These are phyloP conservation scores for Aphis gossypii DNA, from an alignment of 1,140 invertebrate genomes.

Conservation along the genomic window DNA sequence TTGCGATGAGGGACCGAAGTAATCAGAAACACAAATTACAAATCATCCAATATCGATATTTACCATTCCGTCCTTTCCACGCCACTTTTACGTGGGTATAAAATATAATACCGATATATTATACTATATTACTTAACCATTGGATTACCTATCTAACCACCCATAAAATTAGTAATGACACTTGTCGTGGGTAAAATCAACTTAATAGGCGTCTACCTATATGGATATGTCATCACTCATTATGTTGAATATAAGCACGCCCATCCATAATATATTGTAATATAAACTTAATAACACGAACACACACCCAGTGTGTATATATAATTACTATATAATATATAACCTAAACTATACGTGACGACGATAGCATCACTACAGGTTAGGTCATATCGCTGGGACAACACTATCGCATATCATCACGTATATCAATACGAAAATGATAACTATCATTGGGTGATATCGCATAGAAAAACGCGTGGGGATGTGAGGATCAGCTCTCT, in stretches of 20 bases:
- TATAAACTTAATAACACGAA: not conserved
- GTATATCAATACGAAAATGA: not conserved
- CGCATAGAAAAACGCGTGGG: not conserved
- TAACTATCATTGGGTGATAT: not conserved
- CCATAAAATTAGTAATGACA: not conserved
- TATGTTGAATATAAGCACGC: not conserved
- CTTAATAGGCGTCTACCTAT: not conserved
- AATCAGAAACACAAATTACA: constrained; percentile 11
- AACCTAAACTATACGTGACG: not conserved
- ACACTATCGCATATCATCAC: not conserved
- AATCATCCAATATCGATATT: not conserved
- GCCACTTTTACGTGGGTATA: not conserved
- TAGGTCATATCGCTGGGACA: not conserved
- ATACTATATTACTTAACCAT: not conserved
- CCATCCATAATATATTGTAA: not conserved
- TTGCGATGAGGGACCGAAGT: not conserved
- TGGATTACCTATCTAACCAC: not conserved
- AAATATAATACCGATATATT: not conserved
- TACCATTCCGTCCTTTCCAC: not conserved
- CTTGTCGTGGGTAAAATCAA: not conserved
- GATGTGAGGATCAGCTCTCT: not conserved
- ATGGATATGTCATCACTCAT: constrained; percentile 14
- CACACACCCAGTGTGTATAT: not conserved
- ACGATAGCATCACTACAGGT: not conserved
- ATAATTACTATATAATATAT: not conserved